These are phyloP conservation scores for Tangachromis dhanisi DNA, from an alignment of 2,113 vertebrate genomes.

Conservation along the genomic window DNA sequence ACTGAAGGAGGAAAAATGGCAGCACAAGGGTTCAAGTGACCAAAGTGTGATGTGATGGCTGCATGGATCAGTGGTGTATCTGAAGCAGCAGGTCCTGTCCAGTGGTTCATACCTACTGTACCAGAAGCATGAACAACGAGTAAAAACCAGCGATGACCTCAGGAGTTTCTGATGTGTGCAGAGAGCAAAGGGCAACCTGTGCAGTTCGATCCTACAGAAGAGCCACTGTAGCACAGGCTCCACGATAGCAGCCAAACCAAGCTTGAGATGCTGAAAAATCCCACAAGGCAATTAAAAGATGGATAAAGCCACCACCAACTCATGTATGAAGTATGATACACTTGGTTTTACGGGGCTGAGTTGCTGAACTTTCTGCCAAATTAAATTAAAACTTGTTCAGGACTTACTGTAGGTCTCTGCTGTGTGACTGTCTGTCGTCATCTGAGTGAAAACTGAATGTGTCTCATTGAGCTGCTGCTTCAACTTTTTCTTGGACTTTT, in stretches of 20 bases:
- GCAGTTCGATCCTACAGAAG: neutral
- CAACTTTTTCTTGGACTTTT: neutral
- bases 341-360: neutral
- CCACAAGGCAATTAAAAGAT: fast-evolving
- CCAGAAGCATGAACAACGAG: neutral
- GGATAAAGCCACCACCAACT: neutral
- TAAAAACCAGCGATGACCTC: neutral
- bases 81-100: neutral
- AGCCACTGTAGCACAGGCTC: neutral
- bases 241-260: neutral
- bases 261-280: neutral
- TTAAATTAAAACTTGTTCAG: neutral
- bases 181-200: neutral
- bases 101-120: neutral
- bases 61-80: fast-evolving
- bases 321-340: neutral
- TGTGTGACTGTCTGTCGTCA: neutral
- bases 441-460: fast-evolving
- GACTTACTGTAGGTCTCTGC: neutral
- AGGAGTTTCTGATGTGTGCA: neutral
- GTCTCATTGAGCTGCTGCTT: neutral
- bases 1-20: fast-evolving
- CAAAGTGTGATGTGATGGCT: fast-evolving
- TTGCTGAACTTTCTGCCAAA: neutral
- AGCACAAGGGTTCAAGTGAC: neutral